Evolutionary conservation across 1,140 invertebrate species (phyloP), one percentile per base, ranked within the genome.

Genomic region (Chironomus tepperi): DNA sequence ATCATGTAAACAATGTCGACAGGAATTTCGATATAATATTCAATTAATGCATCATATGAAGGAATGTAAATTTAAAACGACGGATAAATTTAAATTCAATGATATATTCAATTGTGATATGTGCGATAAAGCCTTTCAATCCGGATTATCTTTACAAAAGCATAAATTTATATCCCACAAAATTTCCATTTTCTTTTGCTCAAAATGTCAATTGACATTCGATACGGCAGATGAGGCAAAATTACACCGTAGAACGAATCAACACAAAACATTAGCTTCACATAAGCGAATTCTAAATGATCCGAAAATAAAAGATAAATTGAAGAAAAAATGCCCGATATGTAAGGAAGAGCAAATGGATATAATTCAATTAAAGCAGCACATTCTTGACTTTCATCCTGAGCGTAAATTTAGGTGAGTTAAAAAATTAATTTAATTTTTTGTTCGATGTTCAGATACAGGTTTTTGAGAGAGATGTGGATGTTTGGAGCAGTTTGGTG

Each of bases 41-140:
- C 88, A 92, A 77, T 81, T 93, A n/a, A 86, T 88, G 7, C 79
- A 84, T 7, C 91, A 93, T 77, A 84, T 85, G 21, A 88, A 89
- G 76, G 76, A 80, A 9, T 19, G 75, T 12, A 7, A 73, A 3
- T 73, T 76, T 19, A 73, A 77, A 0, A 79, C 80, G 8, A 77
- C 79, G 1, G 88, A 91, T 78, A 83, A 81, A 79, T 86, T 86
- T 65, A 81, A 85, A 18, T 85, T 88, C 43, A 81, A 18, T 70
- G 7, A 16, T 6, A 70, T 9, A 6, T 70, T 18, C 18, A 16
- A 81, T 18, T 93, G 91, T 76, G 78, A 80, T 7, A 57, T 85
- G 5, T 91, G 90, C 76, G 79, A 83, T 0, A 81, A 84, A 42
- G 82, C 86, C 8, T 86, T 89, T 43, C 84, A 86, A 65, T 88